Base-by-base conservation (phyloP, 2,113 vertebrate genomes). In the Potamarius usumacintae region DNA sequence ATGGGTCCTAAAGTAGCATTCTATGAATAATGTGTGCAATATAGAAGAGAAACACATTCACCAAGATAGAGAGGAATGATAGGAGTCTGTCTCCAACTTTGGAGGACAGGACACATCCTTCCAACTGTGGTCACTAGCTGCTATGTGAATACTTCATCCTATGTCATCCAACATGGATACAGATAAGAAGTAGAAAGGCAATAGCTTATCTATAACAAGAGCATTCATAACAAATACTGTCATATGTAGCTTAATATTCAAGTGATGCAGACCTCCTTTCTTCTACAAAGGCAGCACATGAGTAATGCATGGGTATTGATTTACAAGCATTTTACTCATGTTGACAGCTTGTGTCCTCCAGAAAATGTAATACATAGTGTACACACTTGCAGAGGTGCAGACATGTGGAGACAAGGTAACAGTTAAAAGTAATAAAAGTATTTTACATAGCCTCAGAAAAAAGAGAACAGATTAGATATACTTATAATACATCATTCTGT, bases 371-470 rank as follows among this genome's bases (percentile, higher is more conserved):
- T 15, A 48, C 18, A 74, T 58, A 15, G 7, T 58, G 52, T 42
- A 42, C 20, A 57, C 52, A 72, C 10, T 69, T 84, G 48, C 65
- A 30, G 63, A 58, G 30, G 30, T 42, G 69, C 42, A 72, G 69
- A 18, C 30, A 42, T 4, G 30, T 30, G 18, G 69, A 42, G 30
- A 50, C 84, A 18, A 30, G n/a, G 53, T 57, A 79, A 69, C 62
- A 67, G 18, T 42, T 72, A 34, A 42, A 42, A 71, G 72, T 27
- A 83, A 30, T 83, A 78, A 86, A 86, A 9, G 58, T 55, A 77
- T 77, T 84, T 55, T 85, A 52, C 52, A 85, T 72, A 57, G 83
- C 83, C 71, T 78, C 77, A 25, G 27, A 86, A 60, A 42, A 77
- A 80, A 69, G 7, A 58, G 52, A 80, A 86, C 18, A 58, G 52